Evolutionary conservation across 2,797 vertebrate genomes (phyloP), one percentile per base, ranked within the genome.

Genomic region (Anomalospiza imberbis): DNA sequence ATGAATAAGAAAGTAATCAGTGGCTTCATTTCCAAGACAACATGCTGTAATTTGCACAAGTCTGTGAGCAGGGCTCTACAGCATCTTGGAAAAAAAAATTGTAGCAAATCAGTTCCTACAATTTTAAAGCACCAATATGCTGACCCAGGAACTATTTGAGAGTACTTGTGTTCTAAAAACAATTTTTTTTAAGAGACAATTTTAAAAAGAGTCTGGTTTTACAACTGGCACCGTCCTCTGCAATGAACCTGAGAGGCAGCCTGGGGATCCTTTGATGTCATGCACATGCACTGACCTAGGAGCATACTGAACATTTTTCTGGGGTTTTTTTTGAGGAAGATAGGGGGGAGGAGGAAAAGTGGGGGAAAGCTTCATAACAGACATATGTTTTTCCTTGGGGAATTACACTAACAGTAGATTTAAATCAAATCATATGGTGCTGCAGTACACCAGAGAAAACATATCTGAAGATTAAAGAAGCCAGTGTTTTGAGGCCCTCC

Each of bases 341-440:
- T 65, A 75, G 77, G 88, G 79, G 45, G 82, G 77, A 72, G 88
- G 76, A 91, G 70, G 73, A 91, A 85, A 89, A 93, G 63, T 54
- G 60, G 70, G 65, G 93, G 90, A 94, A 95, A 82, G 88, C 89
- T 95, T 97, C 93, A 91, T 96, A 97, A 93, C 91, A 97, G 94
- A 93, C 97, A 96, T 92, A 94, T 95, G 95, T 94, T 97, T 97
- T 97, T 95, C 96, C 89, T 94, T 95, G 44, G 82, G 93, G 93
- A 97, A 97, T 97, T 95, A 92, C 89, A 93, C 75, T 94, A 96
- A 95, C 88, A 71, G 93, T 96, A 93, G 95, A 97, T 97, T 96
- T 96, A 93, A 97, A 95, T 97, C 96, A 97, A 97, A 97, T 97
- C 93, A 96, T 94, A 95, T 82, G 95, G 95, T 65, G 83, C 89